A percentile compares a stretch with the other conserved stretches of the same genome.
Conservation (phyloP, 2,113 vertebrate species). For the Redunca redunca region DNA sequence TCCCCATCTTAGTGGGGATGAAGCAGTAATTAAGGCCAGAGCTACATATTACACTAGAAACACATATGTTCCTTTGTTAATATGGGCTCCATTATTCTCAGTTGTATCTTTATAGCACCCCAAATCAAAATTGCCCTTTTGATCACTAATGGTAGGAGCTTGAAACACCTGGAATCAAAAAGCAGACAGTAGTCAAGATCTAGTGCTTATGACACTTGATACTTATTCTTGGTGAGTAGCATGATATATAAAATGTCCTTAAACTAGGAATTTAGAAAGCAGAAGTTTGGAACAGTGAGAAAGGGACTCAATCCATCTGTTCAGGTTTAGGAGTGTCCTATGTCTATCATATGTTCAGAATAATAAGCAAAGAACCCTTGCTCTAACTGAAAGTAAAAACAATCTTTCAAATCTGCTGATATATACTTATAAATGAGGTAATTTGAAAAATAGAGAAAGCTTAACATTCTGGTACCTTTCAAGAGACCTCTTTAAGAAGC, state of each 20-base stretch:
- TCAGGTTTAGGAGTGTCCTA: not conserved
- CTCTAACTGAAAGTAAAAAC: not conserved
- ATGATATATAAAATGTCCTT: not conserved
- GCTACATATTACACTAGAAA: not conserved
- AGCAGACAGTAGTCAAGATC: not conserved
- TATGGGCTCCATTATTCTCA: not conserved
- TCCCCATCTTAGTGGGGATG: not conserved
- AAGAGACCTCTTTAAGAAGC: not conserved
- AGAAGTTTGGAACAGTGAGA: not conserved
- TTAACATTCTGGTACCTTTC: not conserved
- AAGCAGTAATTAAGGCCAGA: not conserved
- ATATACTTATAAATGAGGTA: not conserved
- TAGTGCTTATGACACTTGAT: not conserved
- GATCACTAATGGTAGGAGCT: not conserved
- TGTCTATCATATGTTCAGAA: not conserved
- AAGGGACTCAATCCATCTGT: not conserved
- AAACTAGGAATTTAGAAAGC: not conserved
- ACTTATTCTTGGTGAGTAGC: not conserved
- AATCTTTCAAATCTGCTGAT: not conserved
- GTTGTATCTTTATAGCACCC: not conserved
- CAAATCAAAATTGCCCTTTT: not conserved
- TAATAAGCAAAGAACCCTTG: not conserved
- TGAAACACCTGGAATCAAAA: not conserved
- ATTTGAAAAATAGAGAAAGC: not conserved
- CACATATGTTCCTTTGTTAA: not conserved